Evolutionary conservation across 2,797 vertebrate genomes (phyloP), one percentile per base, ranked within the genome.

Genomic region (Microctenopoma lineatum): DNA sequence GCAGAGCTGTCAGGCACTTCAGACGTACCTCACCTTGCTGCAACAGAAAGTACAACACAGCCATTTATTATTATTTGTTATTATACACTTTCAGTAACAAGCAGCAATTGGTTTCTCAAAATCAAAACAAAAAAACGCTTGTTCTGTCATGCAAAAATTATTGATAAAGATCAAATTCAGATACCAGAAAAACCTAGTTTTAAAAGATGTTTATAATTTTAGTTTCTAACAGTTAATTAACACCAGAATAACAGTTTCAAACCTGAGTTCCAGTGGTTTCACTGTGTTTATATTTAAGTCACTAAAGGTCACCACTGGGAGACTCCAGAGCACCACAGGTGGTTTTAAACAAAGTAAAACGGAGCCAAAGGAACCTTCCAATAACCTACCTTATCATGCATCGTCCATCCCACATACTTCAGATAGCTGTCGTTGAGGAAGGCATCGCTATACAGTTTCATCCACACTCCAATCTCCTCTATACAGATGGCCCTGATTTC

Each of bases 11-110:
- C 81, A 99, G 95, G 95, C 98, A 99, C 94, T 99, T 99, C 66
- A 99, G 94, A 83, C 97, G 96, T 80, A 99, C 98, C 86, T 99
- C 98, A 15, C 98, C 98, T 98, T 98, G 97, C 98, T 99, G 85
- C 29, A 85, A 83, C 7, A 66, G 16, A 79, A 14, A 70, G 25
- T 1, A 46, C 4, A 50, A 58, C 58, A 27, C 5, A 47, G 11
- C 2, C 0, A 58, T 21, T 45, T 7, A 62, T 1, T n/a, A 11
- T 45, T 44, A 48, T 0, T 16, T 38, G 36, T 38, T 38, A 38
- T 12, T 8, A 34, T 2, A 34, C 7, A 34, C 32, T 14, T 44
- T 5, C 8, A 50, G 11, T n/a, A 15, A 32, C 25, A 5, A 32
- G 6, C 2, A 46, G 6, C 29, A 15, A 39, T 10, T 55, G 32